Conservation (phyloP, 2,888 invertebrate genomes). For the Schizaphis graminum region DNA sequence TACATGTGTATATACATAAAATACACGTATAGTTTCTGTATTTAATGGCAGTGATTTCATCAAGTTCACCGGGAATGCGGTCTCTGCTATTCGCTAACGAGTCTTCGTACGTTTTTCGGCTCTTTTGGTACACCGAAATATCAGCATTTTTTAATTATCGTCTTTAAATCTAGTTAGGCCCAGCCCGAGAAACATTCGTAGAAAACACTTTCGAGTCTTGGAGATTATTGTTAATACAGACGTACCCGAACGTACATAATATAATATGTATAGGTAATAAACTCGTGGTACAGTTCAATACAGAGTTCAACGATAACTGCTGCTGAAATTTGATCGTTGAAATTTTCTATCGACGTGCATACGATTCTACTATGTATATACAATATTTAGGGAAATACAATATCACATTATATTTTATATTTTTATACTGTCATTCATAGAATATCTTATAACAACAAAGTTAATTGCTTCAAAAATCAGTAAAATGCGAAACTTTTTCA, state of each 20-base stretch:
- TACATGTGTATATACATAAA: not conserved
- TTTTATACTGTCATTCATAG: not conserved
- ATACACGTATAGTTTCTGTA: not conserved
- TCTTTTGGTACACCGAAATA: not conserved
- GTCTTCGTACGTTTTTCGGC: not conserved
- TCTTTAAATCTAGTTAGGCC: not conserved
- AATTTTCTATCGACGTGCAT: not conserved
- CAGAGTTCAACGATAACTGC: not conserved
- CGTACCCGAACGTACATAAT: not conserved
- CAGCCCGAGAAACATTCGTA: not conserved
- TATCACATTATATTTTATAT: not conserved
- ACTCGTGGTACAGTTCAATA: not conserved
- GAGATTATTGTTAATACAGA: not conserved
- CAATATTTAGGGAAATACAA: not conserved
- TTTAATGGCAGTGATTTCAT: not conserved
- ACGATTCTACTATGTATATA: not conserved
- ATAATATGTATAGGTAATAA: not conserved
- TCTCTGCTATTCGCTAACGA: not conserved
- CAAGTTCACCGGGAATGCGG: not conserved
- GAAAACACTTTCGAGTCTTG: not conserved
- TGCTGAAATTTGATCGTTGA: not conserved
- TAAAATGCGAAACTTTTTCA: not conserved
- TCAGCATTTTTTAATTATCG: not conserved
- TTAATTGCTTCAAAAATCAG: not conserved
- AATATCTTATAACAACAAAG: not conserved